Percentiles rank a stretch among this genome's conserved stretches.
These are phyloP conservation scores for Heliornis fulica DNA, from an alignment of 2,113 vertebrate genomes.

Conservation along the genomic window DNA sequence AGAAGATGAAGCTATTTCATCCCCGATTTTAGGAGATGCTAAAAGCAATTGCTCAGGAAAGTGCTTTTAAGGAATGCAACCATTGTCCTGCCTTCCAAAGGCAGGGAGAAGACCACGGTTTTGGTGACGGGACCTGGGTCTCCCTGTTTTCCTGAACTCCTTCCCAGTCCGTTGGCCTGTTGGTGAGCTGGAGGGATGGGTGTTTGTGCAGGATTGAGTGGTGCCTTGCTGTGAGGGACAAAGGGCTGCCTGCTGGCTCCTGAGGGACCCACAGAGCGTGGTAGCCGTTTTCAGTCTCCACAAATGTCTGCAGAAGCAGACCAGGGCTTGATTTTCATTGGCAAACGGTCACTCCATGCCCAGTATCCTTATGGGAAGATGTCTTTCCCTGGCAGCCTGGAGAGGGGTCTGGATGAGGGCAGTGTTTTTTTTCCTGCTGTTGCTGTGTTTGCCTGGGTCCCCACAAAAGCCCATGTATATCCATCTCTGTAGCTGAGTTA, in stretches of 20 bases:
- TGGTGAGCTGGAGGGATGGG: not conserved
- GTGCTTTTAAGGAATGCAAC: not conserved
- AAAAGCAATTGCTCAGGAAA: not conserved
- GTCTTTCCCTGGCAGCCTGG: not conserved
- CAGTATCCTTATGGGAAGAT: rapidly evolving
- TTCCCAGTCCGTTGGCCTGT: not conserved
- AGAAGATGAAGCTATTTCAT: not conserved
- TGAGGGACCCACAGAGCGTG: not conserved
- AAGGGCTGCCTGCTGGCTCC: conserved; percentile 17
- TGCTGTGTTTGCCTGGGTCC: not conserved
- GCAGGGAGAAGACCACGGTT: not conserved
- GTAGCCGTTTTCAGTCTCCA: not conserved
- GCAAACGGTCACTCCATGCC: not conserved
- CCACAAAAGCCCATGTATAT: not conserved
- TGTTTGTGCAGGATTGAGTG: not conserved
- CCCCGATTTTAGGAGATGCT: not conserved
- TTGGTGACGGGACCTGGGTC: not conserved
- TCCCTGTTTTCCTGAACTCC: rapidly evolving
- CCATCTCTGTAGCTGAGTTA: not conserved
- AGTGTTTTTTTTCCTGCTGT: not conserved
- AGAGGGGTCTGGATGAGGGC: not conserved
- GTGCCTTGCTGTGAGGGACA: conserved; percentile 15
- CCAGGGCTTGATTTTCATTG: not conserved
- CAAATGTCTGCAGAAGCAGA: not conserved
- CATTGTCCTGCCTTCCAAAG: not conserved